Base-by-base conservation (phyloP, 2,113 vertebrate species). In the Channa argus region DNA sequence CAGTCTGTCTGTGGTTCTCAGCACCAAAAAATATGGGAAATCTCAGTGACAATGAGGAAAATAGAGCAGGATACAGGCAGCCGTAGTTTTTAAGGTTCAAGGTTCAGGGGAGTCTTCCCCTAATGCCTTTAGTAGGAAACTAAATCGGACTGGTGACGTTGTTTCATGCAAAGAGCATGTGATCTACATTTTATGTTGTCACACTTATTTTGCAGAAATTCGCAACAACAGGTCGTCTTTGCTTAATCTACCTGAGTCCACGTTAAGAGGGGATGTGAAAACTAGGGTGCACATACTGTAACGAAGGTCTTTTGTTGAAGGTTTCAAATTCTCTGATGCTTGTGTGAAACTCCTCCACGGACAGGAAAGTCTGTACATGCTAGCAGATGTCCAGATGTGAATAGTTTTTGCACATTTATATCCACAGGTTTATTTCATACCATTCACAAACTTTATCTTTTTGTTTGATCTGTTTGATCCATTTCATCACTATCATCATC, bases 311-410 rank as follows among this genome's bases (percentile, higher is more conserved):
- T 68, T 71, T 1, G 36, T 33, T 58, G 41, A 1, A 13, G 43
- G 65, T 59, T 39, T 79, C 39, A 34, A 64, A 46, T 39, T 80
- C 46, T 85, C 61, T 56, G 63, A 73, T 39, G 50, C 37, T 54
- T 80, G 80, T 37, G 34, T 71, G 56, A 79, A 81, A 81, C 67
- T 74, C 51, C 67, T 61, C 67, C 74, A 74, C 64, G 33, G 63
- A 88, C 68, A 71, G 71, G 38, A 78, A 77, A 73, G 53, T 63
- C 82, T 86, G 87, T 82, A 89, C 73, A 89, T 67, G 62, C 39
- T 66, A 56, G 41, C 69, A 69, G 59, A 47, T 83, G 56, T 65
- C 86, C 39, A 60, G 50, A 71, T 69, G 77, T 82, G 44, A 79
- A 61, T 74, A 49, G 65, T 76, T 56, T 74, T 66, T 75, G 83